Evolutionary conservation across 2,797 vertebrate species (phyloP).

Genomic region (Acanthis flammea): DNA sequence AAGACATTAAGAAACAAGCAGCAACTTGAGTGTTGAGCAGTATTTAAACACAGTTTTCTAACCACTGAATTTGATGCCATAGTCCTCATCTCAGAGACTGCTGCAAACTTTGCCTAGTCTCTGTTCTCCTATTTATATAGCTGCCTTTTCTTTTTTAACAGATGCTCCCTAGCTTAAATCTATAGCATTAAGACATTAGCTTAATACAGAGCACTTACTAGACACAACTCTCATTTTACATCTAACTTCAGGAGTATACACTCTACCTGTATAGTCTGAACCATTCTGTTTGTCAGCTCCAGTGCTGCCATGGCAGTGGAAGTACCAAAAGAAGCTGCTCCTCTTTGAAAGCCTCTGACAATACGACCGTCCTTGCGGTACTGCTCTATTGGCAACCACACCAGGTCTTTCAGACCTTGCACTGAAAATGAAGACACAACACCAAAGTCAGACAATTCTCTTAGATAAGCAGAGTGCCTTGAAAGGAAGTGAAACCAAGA

Average conservation of each 20-base stretch:
- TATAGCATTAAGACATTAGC: background rate
- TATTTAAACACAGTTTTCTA: background rate
- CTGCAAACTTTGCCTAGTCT: background rate
- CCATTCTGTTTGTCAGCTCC: constrained; percentile 96
- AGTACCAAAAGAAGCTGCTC: constrained; percentile 95
- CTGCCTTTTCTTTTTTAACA: background rate
- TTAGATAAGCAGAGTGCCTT: background rate
- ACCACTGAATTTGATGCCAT: background rate
- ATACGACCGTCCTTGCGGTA: constrained; percentile 96
- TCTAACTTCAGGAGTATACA: background rate
- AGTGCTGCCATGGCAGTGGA: constrained; percentile 98
- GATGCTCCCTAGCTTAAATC: background rate
- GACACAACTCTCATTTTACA: background rate
- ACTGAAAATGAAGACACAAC: constrained; percentile 74
- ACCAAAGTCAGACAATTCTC: background rate
- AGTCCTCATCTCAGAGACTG: background rate
- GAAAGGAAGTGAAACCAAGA: background rate
- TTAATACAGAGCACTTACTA: background rate
- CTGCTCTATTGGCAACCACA: constrained; percentile 97
- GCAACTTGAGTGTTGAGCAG: background rate
- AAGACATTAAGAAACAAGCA: background rate
- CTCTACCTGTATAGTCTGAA: constrained; percentile 95
- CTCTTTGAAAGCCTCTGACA: constrained; percentile 92
- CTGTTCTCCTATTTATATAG: background rate
- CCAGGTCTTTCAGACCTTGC: constrained; percentile 94